These are phyloP conservation scores for Amblyjoppa fuscipennis DNA, from an alignment of 2,888 invertebrate species.

Conservation along the genomic window DNA sequence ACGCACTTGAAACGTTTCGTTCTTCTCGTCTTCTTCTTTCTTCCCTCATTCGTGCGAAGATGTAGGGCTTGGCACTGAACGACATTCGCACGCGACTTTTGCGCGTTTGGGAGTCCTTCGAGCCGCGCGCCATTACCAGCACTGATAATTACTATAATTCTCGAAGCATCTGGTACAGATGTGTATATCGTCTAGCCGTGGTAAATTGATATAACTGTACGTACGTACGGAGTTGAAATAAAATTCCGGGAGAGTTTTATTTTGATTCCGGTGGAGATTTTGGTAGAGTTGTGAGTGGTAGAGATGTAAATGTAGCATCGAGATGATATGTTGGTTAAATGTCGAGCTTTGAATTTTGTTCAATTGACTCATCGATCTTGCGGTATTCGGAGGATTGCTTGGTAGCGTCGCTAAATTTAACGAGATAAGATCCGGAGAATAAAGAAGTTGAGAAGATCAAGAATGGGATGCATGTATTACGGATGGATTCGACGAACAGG, in stretches of 20 bases:
- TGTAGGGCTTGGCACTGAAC: background rate
- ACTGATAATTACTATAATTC: slow-evolving; percentile 42
- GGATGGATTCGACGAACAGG: slow-evolving; percentile 50
- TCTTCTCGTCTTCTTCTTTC: slow-evolving; percentile 65
- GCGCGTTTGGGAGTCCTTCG: slow-evolving; percentile 54
- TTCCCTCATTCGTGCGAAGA: slow-evolving; percentile 30
- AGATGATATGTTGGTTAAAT: background rate
- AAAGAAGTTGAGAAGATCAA: slow-evolving; percentile 28
- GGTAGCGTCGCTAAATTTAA: background rate
- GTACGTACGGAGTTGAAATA: background rate
- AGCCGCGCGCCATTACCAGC: slow-evolving; percentile 41
- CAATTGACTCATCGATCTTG: slow-evolving; percentile 44
- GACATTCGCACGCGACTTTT: slow-evolving; percentile 41
- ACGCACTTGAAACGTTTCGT: slow-evolving; percentile 66
- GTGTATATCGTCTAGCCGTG: background rate
- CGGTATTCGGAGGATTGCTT: slow-evolving; percentile 8
- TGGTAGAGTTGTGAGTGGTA: too few relatives aligned
- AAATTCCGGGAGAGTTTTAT: too few relatives aligned
- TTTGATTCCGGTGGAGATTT: too few relatives aligned
- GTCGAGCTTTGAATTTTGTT: background rate
- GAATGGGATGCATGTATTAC: slow-evolving; percentile 42
- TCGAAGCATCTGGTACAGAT: background rate
- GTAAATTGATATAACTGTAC: background rate
- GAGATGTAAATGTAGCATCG: too few relatives aligned
- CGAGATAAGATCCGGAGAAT: slow-evolving; percentile 14